Evolutionary conservation across 2,888 invertebrate species (phyloP).

Genomic region (Diaperis boleti): DNA sequence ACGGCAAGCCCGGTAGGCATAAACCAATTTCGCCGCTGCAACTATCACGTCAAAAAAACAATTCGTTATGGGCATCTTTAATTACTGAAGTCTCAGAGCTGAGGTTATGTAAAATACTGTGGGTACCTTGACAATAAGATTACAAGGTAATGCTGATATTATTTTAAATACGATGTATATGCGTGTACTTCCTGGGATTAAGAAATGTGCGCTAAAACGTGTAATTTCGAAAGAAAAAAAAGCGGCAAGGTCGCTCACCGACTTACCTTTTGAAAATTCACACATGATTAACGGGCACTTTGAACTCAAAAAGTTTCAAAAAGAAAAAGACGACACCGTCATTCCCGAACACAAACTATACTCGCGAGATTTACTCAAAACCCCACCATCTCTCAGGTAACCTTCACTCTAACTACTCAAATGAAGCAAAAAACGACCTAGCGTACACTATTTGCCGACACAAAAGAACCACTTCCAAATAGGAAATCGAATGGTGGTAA

Average conservation of each 20-base stretch:
- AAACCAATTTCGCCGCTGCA: slow-evolving; percentile 32
- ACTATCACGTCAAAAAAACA: slow-evolving; percentile 35
- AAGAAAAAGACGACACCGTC: slow-evolving; percentile 17
- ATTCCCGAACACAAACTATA: slow-evolving; percentile 23
- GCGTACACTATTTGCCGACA: slow-evolving; percentile 14
- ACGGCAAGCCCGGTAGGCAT: slow-evolving; percentile 38
- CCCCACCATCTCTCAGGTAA: slow-evolving; percentile 33
- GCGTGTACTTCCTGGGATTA: slow-evolving; percentile 41
- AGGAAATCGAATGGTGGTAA: slow-evolving; percentile 28
- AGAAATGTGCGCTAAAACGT: slow-evolving; percentile 25
- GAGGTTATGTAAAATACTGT: slow-evolving; percentile 35
- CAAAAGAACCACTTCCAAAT: slow-evolving; percentile 34
- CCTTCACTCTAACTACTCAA: slow-evolving; percentile 36
- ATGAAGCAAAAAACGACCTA: slow-evolving; percentile 28
- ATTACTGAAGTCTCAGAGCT: slow-evolving; percentile 25
- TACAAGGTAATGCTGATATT: slow-evolving; percentile 41
- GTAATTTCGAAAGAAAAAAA: slow-evolving; percentile 17
- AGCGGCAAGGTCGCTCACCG: slow-evolving; percentile 10
- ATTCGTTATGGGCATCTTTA: slow-evolving; percentile 31
- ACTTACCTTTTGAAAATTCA: slow-evolving; percentile 26
- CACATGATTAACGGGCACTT: slow-evolving; percentile 6
- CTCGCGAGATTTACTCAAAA: slow-evolving; percentile 25
- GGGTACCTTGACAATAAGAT: slow-evolving; percentile 43
- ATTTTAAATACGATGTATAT: slow-evolving; percentile 35
- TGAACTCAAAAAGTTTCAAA: slow-evolving; percentile 2